Evolutionary conservation across 2,888 invertebrate species (phyloP).

Genomic region (Apodemia duryi): DNA sequence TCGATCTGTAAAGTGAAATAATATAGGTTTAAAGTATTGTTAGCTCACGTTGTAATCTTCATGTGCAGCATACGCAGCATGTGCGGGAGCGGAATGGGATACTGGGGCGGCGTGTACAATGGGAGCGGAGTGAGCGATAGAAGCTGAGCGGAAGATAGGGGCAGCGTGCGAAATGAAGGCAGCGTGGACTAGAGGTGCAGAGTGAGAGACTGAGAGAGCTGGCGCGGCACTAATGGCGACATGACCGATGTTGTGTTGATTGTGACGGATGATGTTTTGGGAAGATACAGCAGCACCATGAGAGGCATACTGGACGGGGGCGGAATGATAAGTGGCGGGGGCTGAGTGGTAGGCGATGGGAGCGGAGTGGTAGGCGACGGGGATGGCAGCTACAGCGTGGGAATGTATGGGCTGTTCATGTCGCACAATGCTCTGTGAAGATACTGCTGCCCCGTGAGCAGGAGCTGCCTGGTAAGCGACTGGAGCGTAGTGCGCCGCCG

Average conservation of each 20-base stretch:
- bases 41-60: slow-evolving; percentile 22
- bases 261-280: slow-evolving; percentile 1
- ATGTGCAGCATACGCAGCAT: slow-evolving; percentile 1
- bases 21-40: no score
- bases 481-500: slow-evolving; percentile 58
- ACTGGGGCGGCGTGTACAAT: slow-evolving; percentile 32
- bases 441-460: slow-evolving; percentile 34
- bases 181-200: slow-evolving; percentile 34
- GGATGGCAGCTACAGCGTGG: slow-evolving; percentile 45
- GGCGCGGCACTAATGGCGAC: slow-evolving; percentile 6
- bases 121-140: slow-evolving; percentile 38
- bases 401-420: slow-evolving; percentile 51
- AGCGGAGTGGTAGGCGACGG: slow-evolving; percentile 35
- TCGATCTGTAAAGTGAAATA: no score
- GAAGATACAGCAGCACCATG: neutral
- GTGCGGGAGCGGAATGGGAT: slow-evolving; percentile 33
- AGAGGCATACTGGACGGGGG: slow-evolving; percentile 24
- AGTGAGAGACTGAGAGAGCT: slow-evolving; percentile 36
- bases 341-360: slow-evolving; percentile 30
- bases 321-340: slow-evolving; percentile 28
- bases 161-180: slow-evolving; percentile 7
- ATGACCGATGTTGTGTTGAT: neutral
- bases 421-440: no score
- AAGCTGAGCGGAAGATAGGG: no score
- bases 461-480: slow-evolving; percentile 36